These are phyloP conservation scores for Leucosticte australis DNA, from an alignment of 2,113 vertebrate genomes.

Conservation along the genomic window DNA sequence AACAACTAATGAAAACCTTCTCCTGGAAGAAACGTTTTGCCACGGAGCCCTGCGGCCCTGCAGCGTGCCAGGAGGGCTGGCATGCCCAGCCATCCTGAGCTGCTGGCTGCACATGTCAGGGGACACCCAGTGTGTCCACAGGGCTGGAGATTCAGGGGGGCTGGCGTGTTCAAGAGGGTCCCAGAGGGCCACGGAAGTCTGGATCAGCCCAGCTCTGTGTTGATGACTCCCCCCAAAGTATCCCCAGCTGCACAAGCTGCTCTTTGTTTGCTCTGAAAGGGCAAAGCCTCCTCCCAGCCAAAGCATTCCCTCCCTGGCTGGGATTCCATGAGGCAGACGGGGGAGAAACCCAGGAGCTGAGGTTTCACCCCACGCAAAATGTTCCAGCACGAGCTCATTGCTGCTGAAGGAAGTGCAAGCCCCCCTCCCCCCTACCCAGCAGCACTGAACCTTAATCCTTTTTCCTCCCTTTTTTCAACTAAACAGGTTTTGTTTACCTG, in stretches of 20 bases:
- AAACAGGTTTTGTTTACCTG: rapidly evolving
- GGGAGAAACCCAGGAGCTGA: not conserved
- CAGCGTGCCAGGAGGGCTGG: rapidly evolving
- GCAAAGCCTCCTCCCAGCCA: not conserved
- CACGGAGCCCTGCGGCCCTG: rapidly evolving
- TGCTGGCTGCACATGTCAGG: not conserved
- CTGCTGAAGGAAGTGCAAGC: not conserved
- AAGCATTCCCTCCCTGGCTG: not conserved
- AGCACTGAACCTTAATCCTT: not conserved
- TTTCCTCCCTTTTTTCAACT: not conserved
- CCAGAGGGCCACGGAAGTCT: rapidly evolving
- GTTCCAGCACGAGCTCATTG: not conserved
- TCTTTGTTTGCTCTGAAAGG: slow-evolving; percentile 34
- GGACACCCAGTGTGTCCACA: not conserved
- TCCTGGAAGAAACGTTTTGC: rapidly evolving
- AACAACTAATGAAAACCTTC: not conserved
- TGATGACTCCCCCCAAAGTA: not conserved
- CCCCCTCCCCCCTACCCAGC: rapidly evolving
- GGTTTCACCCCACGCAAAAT: slow-evolving; percentile 19
- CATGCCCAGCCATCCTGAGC: rapidly evolving
- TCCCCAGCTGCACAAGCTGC: not conserved
- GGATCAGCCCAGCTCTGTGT: not conserved
- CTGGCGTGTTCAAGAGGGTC: rapidly evolving
- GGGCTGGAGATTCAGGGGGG: rapidly evolving
- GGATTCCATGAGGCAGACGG: not conserved